phyloP scores from a whole-genome alignment of 2,888 invertebrate species.

The Tethea ocularis region DNA sequence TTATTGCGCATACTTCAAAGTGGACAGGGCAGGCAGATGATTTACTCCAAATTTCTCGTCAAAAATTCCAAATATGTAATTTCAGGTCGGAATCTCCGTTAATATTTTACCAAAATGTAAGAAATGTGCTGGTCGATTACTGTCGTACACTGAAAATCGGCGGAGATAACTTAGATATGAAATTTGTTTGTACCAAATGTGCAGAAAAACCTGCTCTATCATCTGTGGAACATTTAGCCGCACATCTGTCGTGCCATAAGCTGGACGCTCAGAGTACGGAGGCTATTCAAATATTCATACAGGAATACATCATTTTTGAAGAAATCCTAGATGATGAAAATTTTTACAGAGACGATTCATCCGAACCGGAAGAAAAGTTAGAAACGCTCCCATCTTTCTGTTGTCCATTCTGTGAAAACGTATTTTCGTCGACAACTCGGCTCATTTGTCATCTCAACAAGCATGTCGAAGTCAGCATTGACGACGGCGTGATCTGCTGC shows the following conservation, averaged over 20 bases:
- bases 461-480: conserved; percentile 50
- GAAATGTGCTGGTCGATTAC: conserved; percentile 45
- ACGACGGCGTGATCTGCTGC: conserved; percentile 53
- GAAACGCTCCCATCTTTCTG: conserved; percentile 32
- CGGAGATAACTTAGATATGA: conserved; percentile 40
- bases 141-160: conserved; percentile 43
- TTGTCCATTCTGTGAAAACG: conserved; percentile 61
- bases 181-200: conserved; percentile 65
- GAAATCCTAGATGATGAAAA: conserved; percentile 49
- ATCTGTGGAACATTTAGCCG: conserved; percentile 37
- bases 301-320: conserved; percentile 58
- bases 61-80: conserved; percentile 33
- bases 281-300: conserved; percentile 49
- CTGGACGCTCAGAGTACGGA: conserved; percentile 20
- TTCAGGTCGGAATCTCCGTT: conserved; percentile 50
- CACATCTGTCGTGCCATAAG: conserved; percentile 51
- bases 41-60: no score
- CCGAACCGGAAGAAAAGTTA: conserved; percentile 17
- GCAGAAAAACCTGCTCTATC: conserved; percentile 30
- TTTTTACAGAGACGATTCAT: conserved; percentile 32
- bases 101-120: conserved; percentile 36
- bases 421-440: conserved; percentile 57
- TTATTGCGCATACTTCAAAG: no score
- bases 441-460: conserved; percentile 58
- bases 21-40: no score